These are phyloP conservation scores for Cerastis rubricosa DNA, from an alignment of 2,888 invertebrate genomes.

Conservation along the genomic window DNA sequence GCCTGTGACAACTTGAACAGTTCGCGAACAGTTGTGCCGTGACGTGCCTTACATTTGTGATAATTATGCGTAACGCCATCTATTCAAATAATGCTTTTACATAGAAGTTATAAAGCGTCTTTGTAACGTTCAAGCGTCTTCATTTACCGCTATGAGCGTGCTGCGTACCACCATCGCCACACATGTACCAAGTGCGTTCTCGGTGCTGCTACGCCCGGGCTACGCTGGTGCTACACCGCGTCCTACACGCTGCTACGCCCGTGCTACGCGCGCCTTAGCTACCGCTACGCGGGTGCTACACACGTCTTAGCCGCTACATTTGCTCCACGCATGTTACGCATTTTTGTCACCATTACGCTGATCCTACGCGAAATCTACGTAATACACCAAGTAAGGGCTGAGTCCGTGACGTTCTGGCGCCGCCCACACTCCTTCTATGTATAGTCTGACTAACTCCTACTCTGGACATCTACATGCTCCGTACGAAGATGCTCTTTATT, in stretches of 20 bases:
- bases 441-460: conserved; percentile 2
- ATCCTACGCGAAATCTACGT: background rate
- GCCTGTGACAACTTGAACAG: background rate
- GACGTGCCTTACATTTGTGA: background rate
- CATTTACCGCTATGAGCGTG: background rate
- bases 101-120: background rate
- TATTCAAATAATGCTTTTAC: background rate
- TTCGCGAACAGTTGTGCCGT: background rate
- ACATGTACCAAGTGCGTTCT: background rate
- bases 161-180: no score
- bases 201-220: background rate
- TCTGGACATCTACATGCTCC: background rate
- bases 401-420: background rate
- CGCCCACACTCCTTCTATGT: background rate
- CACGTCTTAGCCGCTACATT: background rate
- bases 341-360: background rate
- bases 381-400: background rate
- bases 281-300: background rate
- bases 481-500: background rate
- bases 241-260: background rate
- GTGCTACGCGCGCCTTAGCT: background rate
- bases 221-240: background rate
- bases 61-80: background rate
- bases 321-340: conserved; percentile 2
- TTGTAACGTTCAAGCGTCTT: background rate